These are phyloP conservation scores for Carcina quercana DNA, from an alignment of 2,888 invertebrate genomes.

Conservation along the genomic window DNA sequence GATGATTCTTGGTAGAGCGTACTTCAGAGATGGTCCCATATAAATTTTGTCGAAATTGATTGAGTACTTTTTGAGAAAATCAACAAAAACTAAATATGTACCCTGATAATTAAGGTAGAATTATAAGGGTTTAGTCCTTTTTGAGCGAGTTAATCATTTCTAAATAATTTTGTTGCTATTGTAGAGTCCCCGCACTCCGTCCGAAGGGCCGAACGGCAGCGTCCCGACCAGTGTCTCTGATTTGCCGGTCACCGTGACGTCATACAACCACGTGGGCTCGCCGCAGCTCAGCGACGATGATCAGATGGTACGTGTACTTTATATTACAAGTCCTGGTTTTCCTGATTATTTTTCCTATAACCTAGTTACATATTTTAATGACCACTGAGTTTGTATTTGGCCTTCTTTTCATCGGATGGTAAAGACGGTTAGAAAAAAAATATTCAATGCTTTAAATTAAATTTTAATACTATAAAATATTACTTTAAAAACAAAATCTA, in stretches of 20 bases:
- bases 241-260: slow-evolving; percentile 32
- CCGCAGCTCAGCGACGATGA: slow-evolving; percentile 64
- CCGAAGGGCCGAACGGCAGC: slow-evolving; percentile 31
- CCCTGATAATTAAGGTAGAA: no score
- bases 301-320: slow-evolving; percentile 67
- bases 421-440: not conserved
- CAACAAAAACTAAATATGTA: no score
- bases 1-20: no score
- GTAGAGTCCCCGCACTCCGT: slow-evolving; percentile 73
- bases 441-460: not conserved
- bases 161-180: not conserved
- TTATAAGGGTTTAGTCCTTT: no score
- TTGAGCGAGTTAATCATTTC: not conserved
- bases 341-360: no score
- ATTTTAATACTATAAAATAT: not conserved
- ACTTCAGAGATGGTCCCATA: no score
- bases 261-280: slow-evolving; percentile 45
- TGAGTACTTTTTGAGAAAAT: no score
- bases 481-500: not conserved
- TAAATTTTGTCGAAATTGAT: no score
- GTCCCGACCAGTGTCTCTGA: slow-evolving; percentile 47
- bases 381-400: no score
- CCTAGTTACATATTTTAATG: no score
- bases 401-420: no score
- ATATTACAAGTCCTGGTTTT: no score